A percentile compares a stretch with the other conserved stretches of the same genome.
Evolutionary conservation across 2,888 invertebrate genomes (phyloP).

Genomic region (Athalia cordata): DNA sequence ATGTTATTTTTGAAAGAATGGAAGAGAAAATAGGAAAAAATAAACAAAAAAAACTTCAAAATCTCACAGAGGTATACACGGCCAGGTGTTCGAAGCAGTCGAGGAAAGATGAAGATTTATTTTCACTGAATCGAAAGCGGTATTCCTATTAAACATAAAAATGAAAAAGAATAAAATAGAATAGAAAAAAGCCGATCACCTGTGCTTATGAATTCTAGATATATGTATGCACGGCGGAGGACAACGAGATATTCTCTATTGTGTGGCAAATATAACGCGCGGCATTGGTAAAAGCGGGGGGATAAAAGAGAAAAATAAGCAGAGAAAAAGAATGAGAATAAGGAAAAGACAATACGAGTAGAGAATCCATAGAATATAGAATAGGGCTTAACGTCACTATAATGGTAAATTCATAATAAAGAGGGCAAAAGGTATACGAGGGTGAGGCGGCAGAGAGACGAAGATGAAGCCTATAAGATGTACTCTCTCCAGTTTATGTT

Average conservation of each 20-base stretch:
- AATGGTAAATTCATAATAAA: slow-evolving; percentile 61
- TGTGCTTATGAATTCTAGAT: slow-evolving; percentile 29
- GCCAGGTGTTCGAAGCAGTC: slow-evolving; percentile 31
- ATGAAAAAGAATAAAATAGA: not conserved
- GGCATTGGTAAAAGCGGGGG: slow-evolving; percentile 12
- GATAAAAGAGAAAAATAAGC: slow-evolving; percentile 8
- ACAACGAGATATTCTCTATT: slow-evolving; percentile 21
- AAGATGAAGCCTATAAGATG: not conserved
- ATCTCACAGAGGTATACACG: not conserved
- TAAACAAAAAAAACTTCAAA: not conserved
- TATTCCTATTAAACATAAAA: not conserved
- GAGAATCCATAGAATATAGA: slow-evolving; percentile 28
- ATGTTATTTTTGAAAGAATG: not conserved
- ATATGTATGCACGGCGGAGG: not conserved
- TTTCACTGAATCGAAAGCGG: slow-evolving; percentile 5
- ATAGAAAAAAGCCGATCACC: slow-evolving; percentile 54
- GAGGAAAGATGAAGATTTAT: slow-evolving; percentile 25
- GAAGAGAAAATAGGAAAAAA: not conserved
- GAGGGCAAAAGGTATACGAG: slow-evolving; percentile 62
- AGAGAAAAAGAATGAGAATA: slow-evolving; percentile 9
- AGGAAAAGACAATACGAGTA: slow-evolving; percentile 35
- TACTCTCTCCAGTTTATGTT: not conserved
- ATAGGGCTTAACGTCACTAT: slow-evolving; percentile 37
- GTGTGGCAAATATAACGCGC: slow-evolving; percentile 23
- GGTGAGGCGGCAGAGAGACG: slow-evolving; percentile 50